Percentiles rank a stretch among this genome's conserved stretches.
Conservation (phyloP, 2,888 invertebrate species). For the Pristionchus arcanus region DNA sequence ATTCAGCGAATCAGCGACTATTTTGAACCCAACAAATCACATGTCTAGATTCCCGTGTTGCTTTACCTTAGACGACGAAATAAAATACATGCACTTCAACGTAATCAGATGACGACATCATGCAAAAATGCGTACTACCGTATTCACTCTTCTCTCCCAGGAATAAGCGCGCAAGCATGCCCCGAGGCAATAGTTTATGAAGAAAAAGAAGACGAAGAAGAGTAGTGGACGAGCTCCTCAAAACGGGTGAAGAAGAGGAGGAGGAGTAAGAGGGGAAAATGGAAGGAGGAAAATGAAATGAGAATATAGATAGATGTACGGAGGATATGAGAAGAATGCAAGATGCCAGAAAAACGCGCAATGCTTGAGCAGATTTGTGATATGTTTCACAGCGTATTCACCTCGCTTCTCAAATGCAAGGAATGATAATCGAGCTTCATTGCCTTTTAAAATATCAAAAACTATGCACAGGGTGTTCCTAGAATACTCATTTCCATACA, state of each 20-base stretch:
- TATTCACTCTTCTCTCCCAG: background rate
- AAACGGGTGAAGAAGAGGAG: background rate
- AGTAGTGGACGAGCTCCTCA: background rate
- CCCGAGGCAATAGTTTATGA: conserved; percentile 35
- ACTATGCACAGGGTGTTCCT: no score
- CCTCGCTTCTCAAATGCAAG: background rate
- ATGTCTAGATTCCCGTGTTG: no score
- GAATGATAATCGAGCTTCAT: background rate
- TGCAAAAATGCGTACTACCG: background rate
- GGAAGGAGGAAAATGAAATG: conserved; percentile 22
- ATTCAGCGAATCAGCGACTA: background rate
- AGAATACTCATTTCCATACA: no score
- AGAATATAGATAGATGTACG: conserved; percentile 28
- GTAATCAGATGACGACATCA: background rate
- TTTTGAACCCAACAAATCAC: no score
- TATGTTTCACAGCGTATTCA: background rate
- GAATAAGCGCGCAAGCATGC: background rate
- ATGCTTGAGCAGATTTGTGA: background rate
- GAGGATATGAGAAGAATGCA: conserved; percentile 23
- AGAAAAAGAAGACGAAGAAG: background rate
- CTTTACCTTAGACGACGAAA: no score
- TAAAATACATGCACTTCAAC: no score
- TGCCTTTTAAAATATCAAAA: background rate
- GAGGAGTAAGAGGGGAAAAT: conserved; percentile 15
- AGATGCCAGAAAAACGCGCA: background rate